A percentile compares a stretch with the other conserved stretches of the same genome.
Conservation (phyloP, 2,888 invertebrate species). For the Sipha maydis region DNA sequence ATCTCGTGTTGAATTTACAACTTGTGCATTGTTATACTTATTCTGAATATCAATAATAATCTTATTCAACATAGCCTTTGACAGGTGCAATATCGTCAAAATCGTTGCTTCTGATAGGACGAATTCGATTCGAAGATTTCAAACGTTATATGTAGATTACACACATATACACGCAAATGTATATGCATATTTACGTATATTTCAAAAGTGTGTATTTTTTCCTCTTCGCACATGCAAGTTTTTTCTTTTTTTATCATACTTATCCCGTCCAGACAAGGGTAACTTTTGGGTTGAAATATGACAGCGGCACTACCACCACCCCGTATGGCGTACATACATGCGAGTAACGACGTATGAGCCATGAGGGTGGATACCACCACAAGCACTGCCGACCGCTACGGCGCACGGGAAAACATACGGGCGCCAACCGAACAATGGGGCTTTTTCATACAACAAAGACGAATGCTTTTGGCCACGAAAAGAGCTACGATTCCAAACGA, state of each 20-base stretch:
- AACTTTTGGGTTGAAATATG: slow-evolving; percentile 54
- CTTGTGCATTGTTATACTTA: too few species aligned
- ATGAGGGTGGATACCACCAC: background rate
- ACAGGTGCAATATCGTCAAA: too few species aligned
- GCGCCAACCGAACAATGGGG: slow-evolving; percentile 32
- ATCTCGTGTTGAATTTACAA: too few species aligned
- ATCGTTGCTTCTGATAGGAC: too few species aligned
- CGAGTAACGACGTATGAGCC: background rate
- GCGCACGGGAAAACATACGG: slow-evolving; percentile 26
- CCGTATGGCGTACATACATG: background rate
- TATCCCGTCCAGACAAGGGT: slow-evolving; percentile 30
- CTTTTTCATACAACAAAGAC: slow-evolving; percentile 37
- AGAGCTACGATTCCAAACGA: background rate
- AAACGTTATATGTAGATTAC: background rate
- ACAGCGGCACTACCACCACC: background rate
- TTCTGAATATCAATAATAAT: too few species aligned
- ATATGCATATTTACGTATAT: background rate
- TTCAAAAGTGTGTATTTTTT: background rate
- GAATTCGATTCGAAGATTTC: too few species aligned
- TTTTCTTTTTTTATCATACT: background rate
- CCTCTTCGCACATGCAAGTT: background rate
- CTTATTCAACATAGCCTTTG: too few species aligned
- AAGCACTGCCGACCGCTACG: background rate
- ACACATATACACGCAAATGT: background rate
- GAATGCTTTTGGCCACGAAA: slow-evolving; percentile 25